A percentile compares a stretch with the other conserved stretches of the same genome.
Conservation (phyloP, 1,140 invertebrate genomes). For the Heliconius himera region DNA sequence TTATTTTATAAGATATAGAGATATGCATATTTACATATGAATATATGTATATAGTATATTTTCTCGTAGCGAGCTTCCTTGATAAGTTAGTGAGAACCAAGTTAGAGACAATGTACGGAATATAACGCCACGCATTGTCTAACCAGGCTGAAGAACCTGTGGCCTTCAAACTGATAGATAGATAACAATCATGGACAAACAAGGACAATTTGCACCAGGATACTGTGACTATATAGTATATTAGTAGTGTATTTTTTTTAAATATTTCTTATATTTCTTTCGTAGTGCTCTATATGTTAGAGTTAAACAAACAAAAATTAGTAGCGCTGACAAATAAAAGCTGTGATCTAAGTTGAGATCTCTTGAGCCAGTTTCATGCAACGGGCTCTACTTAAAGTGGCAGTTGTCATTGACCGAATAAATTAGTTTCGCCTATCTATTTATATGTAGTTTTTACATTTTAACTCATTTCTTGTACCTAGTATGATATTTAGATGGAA, state of each 20-base stretch:
- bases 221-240: no score
- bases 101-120: background rate
- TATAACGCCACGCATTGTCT: no score
- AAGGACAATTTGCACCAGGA: no score
- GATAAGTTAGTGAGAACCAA: background rate
- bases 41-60: background rate
- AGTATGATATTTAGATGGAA: background rate
- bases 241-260: no score
- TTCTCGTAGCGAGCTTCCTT: background rate
- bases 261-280: background rate
- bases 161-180: no score
- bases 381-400: background rate
- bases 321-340: background rate
- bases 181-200: no score
- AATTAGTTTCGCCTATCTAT: background rate
- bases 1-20: no score
- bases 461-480: background rate
- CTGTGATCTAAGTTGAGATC: background rate
- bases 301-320: background rate
- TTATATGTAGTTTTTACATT: conserved; percentile 1
- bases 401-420: conserved; percentile 10
- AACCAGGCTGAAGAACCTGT: no score
- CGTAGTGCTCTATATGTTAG: background rate
- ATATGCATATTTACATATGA: background rate
- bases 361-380: conserved; percentile 1